A percentile compares a stretch with the other conserved stretches of the same genome.
Evolutionary conservation across 2,113 vertebrate species (phyloP).

Genomic region (Pelecanus crispus): DNA sequence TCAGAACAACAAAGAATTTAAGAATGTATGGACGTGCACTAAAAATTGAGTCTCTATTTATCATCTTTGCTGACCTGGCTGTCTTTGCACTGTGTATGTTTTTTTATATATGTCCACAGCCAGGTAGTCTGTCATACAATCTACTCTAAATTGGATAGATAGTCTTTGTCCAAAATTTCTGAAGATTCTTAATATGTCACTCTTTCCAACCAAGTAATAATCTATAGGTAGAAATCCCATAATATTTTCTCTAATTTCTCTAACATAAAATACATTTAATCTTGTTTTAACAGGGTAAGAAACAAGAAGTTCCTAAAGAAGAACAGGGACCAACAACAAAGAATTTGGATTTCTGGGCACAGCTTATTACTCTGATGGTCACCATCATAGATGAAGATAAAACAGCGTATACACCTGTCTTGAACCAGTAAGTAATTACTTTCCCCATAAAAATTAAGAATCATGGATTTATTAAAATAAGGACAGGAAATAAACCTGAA

Average conservation of each 20-base stretch:
- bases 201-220: background rate
- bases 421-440: constrained; percentile 87
- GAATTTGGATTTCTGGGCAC: constrained; percentile 94
- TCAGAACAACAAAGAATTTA: background rate
- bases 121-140: background rate
- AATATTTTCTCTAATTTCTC: background rate
- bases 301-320: constrained; percentile 86
- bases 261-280: background rate
- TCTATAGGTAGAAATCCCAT: background rate
- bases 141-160: background rate
- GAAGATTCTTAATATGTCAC: background rate
- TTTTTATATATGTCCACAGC: background rate
- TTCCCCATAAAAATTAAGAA: background rate
- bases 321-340: constrained; percentile 91
- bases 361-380: constrained; percentile 92
- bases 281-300: constrained; percentile 77
- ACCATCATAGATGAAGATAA: constrained; percentile 94
- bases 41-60: background rate
- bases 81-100: background rate
- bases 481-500: background rate
- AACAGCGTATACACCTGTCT: constrained; percentile 86
- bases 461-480: background rate
- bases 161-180: background rate
- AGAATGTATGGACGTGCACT: background rate
- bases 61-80: background rate